Base-by-base conservation (phyloP, 2,797 vertebrate genomes). In the Bovichtus diacanthus region DNA sequence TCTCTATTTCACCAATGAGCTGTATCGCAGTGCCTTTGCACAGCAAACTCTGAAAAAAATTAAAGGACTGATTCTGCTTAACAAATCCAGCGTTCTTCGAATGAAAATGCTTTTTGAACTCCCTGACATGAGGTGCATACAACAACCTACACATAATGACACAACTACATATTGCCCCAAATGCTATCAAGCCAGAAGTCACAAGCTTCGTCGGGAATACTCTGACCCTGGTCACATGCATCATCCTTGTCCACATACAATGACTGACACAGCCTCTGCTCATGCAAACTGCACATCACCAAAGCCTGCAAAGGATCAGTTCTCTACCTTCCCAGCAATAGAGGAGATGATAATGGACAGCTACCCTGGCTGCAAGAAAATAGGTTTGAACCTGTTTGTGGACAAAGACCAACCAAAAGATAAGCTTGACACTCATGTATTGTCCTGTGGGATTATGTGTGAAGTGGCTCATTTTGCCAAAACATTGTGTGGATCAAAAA, bases 1-100 rank as follows among this genome's bases (percentile, higher is more conserved):
- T 65, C 73, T 87, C 10, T 3, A 67, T 53, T 72, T 87, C 3
- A 51, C 75, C 1, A 71, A 47, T 58, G 65, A 84, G 31, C 53
- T 65, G 27, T 5, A 10, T 31, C 50, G 46, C 15, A 27, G 1
- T 49, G 34, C 9, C 27, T 87, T 77, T 23, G 34, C 47, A n/a
- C 7, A 58, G 1, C 2, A 68, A 23, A n/a, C n/a, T n/a, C n/a
- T n/a, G n/a, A n/a, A n/a, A n/a, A n/a, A n/a, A n/a, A n/a, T n/a
- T n/a, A n/a, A n/a, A n/a, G n/a, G n/a, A n/a, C n/a, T n/a, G n/a
- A n/a, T n/a, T n/a, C n/a, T n/a, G n/a, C n/a, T n/a, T n/a, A n/a
- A n/a, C n/a, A n/a, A n/a, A n/a, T n/a, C n/a, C n/a, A 13, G 0
- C 1, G 0, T 3, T 2, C 2, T 0, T 21, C 39, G 0, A 31